Evolutionary conservation across 2,888 invertebrate genomes (phyloP), one percentile per base, ranked within the genome.

Genomic region (Bellardia bayeri): DNA sequence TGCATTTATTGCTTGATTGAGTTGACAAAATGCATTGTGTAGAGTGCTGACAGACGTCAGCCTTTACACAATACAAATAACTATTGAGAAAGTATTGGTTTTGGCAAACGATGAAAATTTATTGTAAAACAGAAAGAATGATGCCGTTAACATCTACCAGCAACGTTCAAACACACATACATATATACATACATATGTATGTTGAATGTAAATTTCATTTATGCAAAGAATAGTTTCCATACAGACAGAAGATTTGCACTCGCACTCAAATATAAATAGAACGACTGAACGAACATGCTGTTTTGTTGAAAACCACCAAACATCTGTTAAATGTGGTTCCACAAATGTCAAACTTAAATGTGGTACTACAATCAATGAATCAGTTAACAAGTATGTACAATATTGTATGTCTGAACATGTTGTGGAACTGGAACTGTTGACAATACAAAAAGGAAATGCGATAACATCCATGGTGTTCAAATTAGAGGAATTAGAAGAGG

Each of bases 1-100:
- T 85, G 85, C 74, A 85, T 85, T 85, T 80, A 79, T 85, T 85
- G 84, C 79, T 76, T 80, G 83, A 87, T 87, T 85, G 82, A 85
- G 81, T 82, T 87, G 87, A 87, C 87, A 87, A 87, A 87, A 85
- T 87, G 87, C 87, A 87, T 87, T 87, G 87, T 87, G 85, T 85
- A 82, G 85, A 82, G 87, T 85, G 84, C 85, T 85, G 84, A 85
- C 87, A 85, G 81, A 81, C 56, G 72, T 81, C 72, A 81, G 81
- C 72, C 56, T 81, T 83, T 66, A 86, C 63, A 86, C 86, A 86
- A 83, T 86, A 85, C 81, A 82, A 82, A 69, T 76, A 82, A 76
- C 69, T 69, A 82, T 85, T 82, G 81, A 82, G 54, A 66, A 85
- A 78, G 74, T 82, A 80, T 80, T 85, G 68, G 74, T 85, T 85